phyloP scores from a whole-genome alignment of 2,113 vertebrate species.

The Baryphthengus martii region DNA sequence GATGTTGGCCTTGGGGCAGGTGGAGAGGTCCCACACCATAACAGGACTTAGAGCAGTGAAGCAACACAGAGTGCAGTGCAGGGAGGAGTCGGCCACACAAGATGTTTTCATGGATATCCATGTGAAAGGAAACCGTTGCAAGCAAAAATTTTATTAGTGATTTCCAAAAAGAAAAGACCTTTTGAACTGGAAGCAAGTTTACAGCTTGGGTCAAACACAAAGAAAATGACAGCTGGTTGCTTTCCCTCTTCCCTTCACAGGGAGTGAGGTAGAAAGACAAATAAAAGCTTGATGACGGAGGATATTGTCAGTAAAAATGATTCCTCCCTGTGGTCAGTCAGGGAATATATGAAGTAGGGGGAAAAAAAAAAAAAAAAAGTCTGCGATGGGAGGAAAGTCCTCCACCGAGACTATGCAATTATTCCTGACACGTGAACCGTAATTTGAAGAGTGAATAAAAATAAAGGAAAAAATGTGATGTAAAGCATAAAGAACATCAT shows the following conservation, averaged over 20 bases:
- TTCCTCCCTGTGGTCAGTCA: constrained; percentile 20
- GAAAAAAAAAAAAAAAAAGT: not conserved
- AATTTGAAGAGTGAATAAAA: not conserved
- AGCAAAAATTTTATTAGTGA: not conserved
- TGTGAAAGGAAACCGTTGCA: not conserved
- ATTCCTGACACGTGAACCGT: not conserved
- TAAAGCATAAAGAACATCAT: not conserved
- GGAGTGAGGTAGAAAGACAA: not conserved
- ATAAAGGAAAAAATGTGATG: not conserved
- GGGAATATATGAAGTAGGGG: not conserved
- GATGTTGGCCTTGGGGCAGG: not conserved
- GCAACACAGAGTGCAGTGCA: not conserved
- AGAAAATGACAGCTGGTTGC: not conserved
- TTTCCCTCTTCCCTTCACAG: not conserved
- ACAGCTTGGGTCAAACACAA: not conserved
- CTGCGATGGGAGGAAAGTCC: not conserved
- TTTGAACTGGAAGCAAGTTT: not conserved
- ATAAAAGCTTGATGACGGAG: not conserved
- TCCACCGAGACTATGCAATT: not conserved
- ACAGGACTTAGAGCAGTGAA: not conserved
- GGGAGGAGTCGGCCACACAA: not conserved
- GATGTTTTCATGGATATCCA: not conserved
- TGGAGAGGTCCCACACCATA: not conserved
- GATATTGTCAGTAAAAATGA: not conserved
- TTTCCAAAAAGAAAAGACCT: not conserved